Evolutionary conservation across 2,797 vertebrate genomes (phyloP), one percentile per base, ranked within the genome.

Genomic region (Myotis daubentonii): DNA sequence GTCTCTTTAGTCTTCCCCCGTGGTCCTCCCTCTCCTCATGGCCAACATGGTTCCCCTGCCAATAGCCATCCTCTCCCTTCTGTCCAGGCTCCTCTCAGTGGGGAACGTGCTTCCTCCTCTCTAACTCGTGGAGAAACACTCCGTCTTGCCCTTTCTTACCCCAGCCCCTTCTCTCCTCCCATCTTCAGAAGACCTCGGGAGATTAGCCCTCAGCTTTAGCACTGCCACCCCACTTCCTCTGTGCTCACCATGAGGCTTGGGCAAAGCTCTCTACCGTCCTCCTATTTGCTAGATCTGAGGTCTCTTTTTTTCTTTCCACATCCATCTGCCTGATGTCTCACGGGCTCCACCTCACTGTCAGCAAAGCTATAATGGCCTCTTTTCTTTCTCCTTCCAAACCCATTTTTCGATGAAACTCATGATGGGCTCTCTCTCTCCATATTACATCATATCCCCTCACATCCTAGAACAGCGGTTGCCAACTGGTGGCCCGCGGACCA

Each of bases 61-160:
- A 70, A 74, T 0, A 1, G 41, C 36, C 74, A 10, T 10, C 11
- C 20, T 57, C 6, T n/a, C 30, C 41, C 44, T 62, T 71, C 81
- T 79, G n/a, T 79, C 72, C 86, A 90, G 68, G 78, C 53, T 65
- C 55, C 33, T 88, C 49, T 74, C 36, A 51, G 72, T 17, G 76
- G 41, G 49, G 68, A 66, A 22, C 0, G 0, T 36, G 36, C 51
- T 83, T 65, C 9, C 53, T 38, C 36, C 28, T 68, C 33, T 89
- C 30, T 62, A 36, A 36, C 49, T 66, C 13, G 6, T 44, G 41
- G 70, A 89, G 80, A 74, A 89, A 33, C 11, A 10, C 44, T 66
- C 65, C 22, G 4, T 79, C 66, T 38, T 47, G 66, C 4, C 30
- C n/a, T 53, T 3, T 51, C 66, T 74, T 4, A 20, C 76, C 70